Percentiles rank a stretch among this genome's conserved stretches.
These are phyloP conservation scores for Palythoa grandiflora DNA, from an alignment of 92 coral and sea anemone species.

Conservation along the genomic window DNA sequence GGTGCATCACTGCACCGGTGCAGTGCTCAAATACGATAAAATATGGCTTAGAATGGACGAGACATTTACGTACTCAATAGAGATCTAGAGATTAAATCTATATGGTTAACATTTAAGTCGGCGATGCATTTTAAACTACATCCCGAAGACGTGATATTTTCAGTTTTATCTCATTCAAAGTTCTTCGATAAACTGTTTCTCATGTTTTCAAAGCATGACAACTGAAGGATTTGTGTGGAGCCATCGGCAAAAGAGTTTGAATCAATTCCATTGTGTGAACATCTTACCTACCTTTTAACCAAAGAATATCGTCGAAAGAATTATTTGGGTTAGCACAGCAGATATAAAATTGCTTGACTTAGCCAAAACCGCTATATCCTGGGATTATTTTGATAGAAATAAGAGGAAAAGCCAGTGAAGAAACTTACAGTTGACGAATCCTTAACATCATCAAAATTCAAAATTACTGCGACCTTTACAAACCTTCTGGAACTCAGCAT, in stretches of 20 bases:
- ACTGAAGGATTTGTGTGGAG: not conserved
- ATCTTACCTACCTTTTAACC: not conserved
- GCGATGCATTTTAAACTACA: too few species aligned
- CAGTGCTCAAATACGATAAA: too few species aligned
- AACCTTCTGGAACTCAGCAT: conserved; percentile 31
- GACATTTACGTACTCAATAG: too few species aligned
- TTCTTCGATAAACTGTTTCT: too few species aligned
- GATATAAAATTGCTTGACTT: not conserved
- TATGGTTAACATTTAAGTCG: too few species aligned
- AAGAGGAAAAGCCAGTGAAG: conserved; percentile 22
- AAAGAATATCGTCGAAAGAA: not conserved
- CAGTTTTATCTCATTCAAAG: too few species aligned
- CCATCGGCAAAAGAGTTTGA: conserved; percentile 3
- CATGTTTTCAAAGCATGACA: too few species aligned
- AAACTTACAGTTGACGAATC: not conserved
- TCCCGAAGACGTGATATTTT: too few species aligned
- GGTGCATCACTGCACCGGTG: too few species aligned
- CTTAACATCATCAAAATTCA: conserved; percentile 25
- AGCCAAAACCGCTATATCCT: not conserved
- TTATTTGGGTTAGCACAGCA: conserved; percentile 1
- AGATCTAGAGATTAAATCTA: too few species aligned
- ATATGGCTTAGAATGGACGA: too few species aligned
- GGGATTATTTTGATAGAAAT: conserved; percentile 27
- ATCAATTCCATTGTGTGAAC: conserved; percentile 21
- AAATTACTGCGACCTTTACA: conserved; percentile 24